Evolutionary conservation across 1,140 invertebrate genomes (phyloP).

Genomic region (Microplitis mediator): DNA sequence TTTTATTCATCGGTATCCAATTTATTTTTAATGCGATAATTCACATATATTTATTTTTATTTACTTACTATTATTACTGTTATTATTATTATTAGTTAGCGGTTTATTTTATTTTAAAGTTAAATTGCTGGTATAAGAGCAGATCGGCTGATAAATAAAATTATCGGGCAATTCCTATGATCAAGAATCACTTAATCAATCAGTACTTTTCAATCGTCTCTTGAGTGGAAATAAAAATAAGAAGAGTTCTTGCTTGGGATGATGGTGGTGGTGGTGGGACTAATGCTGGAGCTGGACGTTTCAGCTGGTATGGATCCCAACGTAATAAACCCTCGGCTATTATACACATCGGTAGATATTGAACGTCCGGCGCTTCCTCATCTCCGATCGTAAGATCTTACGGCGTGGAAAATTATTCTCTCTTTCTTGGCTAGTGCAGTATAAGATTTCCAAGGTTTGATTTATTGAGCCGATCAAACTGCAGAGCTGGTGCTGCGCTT

Average conservation of each 20-base stretch:
- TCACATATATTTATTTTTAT: background rate
- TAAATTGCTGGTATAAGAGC: background rate
- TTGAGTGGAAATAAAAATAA: background rate
- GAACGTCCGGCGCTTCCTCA: slow-evolving; percentile 22
- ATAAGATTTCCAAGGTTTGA: slow-evolving; percentile 36
- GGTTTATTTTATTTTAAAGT: background rate
- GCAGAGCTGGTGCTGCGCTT: background rate
- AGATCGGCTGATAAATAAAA: background rate
- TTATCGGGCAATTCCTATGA: slow-evolving; percentile 6
- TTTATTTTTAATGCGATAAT: no score
- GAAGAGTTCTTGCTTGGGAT: no score
- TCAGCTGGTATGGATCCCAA: background rate
- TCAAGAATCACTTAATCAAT: slow-evolving; percentile 22
- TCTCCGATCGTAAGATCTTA: background rate
- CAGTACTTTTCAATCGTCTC: slow-evolving; percentile 13
- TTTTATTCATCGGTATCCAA: no score
- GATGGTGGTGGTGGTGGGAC: no score
- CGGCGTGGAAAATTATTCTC: slow-evolving; percentile 25
- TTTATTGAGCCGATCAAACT: slow-evolving; percentile 39
- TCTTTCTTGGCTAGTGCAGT: background rate
- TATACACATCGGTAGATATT: background rate
- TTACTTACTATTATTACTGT: background rate
- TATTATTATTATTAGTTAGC: background rate
- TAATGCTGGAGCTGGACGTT: no score
- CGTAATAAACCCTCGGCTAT: slow-evolving; percentile 23